Evolutionary conservation across 2,888 invertebrate genomes (phyloP).

Genomic region (Hypomecis punctinalis): DNA sequence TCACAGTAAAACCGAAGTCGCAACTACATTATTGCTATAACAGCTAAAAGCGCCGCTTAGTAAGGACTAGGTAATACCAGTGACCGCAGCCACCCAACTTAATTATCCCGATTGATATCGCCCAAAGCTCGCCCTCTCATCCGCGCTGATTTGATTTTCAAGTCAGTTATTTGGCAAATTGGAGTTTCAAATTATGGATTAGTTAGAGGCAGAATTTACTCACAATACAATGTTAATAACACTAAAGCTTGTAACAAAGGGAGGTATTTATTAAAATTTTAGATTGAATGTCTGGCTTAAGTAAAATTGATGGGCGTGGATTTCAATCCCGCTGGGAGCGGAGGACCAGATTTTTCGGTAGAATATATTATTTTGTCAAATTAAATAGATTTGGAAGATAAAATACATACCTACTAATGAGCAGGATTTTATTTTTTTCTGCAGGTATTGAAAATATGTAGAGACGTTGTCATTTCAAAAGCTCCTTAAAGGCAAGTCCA

Average conservation of each 20-base stretch:
- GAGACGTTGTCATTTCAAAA: too few relatives aligned
- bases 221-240: neutral
- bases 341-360: too few relatives aligned
- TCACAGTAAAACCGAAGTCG: too few relatives aligned
- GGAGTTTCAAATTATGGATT: constrained; percentile 10
- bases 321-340: neutral
- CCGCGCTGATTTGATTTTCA: constrained; percentile 15
- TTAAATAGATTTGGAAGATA: too few relatives aligned
- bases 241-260: neutral
- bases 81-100: constrained; percentile 14
- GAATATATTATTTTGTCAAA: too few relatives aligned
- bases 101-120: constrained; percentile 18
- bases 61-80: constrained; percentile 3
- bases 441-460: too few relatives aligned
- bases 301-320: constrained; percentile 1
- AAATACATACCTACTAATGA: too few relatives aligned
- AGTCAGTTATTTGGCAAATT: constrained; percentile 14
- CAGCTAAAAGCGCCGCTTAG: neutral
- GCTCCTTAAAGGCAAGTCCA: too few relatives aligned
- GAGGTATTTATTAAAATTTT: neutral
- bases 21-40: neutral
- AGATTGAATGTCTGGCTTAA: constrained; percentile 1
- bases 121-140: constrained; percentile 5
- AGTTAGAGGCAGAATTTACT: constrained; percentile 2
- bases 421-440: too few relatives aligned